These are phyloP conservation scores for Drosophila paramelanica DNA, from an alignment of 2,888 invertebrate species.

Conservation along the genomic window DNA sequence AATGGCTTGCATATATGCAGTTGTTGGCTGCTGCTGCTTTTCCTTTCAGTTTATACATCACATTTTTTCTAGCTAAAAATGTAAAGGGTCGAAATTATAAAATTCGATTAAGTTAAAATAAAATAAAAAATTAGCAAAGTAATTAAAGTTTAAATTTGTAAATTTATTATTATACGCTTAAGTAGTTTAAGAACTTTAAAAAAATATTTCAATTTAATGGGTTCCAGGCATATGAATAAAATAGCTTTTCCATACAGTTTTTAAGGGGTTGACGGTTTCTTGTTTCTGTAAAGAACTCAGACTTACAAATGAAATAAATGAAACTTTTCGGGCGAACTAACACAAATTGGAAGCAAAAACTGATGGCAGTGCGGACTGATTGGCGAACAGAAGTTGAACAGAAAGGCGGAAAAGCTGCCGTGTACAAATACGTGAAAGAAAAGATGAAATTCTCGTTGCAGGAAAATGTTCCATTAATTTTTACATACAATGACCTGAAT, in stretches of 20 bases:
- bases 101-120: not conserved
- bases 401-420: slow-evolving; percentile 41
- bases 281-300: slow-evolving; percentile 25
- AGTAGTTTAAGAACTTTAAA: no score
- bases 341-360: slow-evolving; percentile 45
- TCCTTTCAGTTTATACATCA: slow-evolving; percentile 16
- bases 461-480: slow-evolving; percentile 72
- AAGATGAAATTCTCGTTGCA: slow-evolving; percentile 67
- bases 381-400: slow-evolving; percentile 36
- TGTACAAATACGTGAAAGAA: slow-evolving; percentile 54
- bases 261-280: slow-evolving; percentile 31
- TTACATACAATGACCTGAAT: slow-evolving; percentile 71
- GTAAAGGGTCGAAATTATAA: slow-evolving; percentile 3
- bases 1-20: slow-evolving; percentile 66
- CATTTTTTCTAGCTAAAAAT: slow-evolving; percentile 2
- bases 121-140: not conserved
- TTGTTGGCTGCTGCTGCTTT: slow-evolving; percentile 45
- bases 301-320: slow-evolving; percentile 54
- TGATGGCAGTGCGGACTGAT: slow-evolving; percentile 46
- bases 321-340: slow-evolving; percentile 51
- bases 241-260: slow-evolving; percentile 16
- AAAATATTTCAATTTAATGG: not conserved
- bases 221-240: not conserved
- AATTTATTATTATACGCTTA: not conserved
- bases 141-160: not conserved